Conservation (phyloP, 2,113 vertebrate genomes). For the Trematomus loennbergii region DNA sequence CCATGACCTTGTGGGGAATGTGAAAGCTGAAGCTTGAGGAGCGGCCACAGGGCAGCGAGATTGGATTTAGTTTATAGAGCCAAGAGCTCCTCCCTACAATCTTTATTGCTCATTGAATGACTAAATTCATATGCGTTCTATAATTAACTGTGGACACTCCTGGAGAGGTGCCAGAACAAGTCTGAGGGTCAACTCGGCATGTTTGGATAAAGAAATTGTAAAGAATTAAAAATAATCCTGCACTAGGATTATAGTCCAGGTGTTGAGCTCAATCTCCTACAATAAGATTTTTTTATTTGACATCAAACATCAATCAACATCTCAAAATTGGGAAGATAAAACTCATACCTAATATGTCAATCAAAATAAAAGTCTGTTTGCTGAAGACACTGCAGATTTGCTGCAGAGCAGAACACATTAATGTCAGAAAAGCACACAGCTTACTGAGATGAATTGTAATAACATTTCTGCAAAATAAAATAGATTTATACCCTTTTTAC, state of each 20-base stretch:
- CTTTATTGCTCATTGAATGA: conserved; percentile 51
- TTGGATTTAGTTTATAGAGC: conserved; percentile 74
- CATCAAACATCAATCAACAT: background rate
- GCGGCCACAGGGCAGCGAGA: conserved; percentile 45
- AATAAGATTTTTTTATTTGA: background rate
- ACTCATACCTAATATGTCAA: no score
- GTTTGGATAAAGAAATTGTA: background rate
- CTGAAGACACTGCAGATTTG: no score
- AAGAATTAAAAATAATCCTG: background rate
- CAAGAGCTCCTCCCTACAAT: conserved; percentile 42
- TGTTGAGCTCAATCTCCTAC: background rate
- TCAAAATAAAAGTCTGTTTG: no score
- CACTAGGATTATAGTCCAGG: background rate
- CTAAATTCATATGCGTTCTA: conserved; percentile 48
- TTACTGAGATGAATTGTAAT: no score
- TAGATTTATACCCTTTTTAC: no score
- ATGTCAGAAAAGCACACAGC: no score
- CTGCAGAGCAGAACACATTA: no score
- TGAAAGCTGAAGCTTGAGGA: conserved; percentile 41
- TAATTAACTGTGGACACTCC: conserved; percentile 53
- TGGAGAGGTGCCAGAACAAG: conserved; percentile 26
- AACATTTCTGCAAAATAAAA: no score
- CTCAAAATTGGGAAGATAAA: no score
- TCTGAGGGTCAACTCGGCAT: conserved; percentile 18
- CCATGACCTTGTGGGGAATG: conserved; percentile 66